Evolutionary conservation across 2,888 invertebrate species (phyloP), one percentile per base, ranked within the genome.

Genomic region (Helleia helle): DNA sequence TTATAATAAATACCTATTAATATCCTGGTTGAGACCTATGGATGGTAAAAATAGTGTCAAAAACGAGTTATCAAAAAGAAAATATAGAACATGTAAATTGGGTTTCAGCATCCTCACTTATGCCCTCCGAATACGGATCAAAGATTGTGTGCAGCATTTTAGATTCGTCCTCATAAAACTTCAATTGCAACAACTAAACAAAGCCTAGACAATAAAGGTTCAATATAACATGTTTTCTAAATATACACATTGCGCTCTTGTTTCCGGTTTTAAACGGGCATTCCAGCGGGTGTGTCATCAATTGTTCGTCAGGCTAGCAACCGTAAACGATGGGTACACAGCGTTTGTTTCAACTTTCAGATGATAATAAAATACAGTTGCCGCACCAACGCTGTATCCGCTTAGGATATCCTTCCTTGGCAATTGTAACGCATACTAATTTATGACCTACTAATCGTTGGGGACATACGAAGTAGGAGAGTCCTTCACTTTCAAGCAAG

Each of bases 221-320:
- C 22, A 5, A 22, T 22, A 22, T 22, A 22, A 5, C 22, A 22
- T 22, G 22, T 22, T 22, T 22, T 22, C 22, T 22, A 22, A 22
- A 18, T 17, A 31, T 22, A 59, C 61, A 64, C 75, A 74, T 65
- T 62, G 64, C 66, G 76, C 61, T 57, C 68, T 59, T 65, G 65
- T 77, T 73, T 74, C 75, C 77, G 76, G 71, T 68, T 46, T 62
- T 56, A 55, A 57, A 59, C 71, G 61, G 55, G 63, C 71, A 74
- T 74, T 67, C 74, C 74, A 57, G 47, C 54, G 49, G 65, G 65
- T 62, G 67, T 70, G 68, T 75, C 72, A 75, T 75, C 71, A 70
- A 65, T 72, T 71, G 71, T 68, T 70, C 71, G 70, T 70, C 71
- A 64, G 63, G 60, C 60, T 50, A 53, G 51, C 54, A 56, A 51